Percentiles rank a stretch among this genome's conserved stretches.
These are phyloP conservation scores for Colletes latitarsis DNA, from an alignment of 1,140 invertebrate genomes.

Conservation along the genomic window DNA sequence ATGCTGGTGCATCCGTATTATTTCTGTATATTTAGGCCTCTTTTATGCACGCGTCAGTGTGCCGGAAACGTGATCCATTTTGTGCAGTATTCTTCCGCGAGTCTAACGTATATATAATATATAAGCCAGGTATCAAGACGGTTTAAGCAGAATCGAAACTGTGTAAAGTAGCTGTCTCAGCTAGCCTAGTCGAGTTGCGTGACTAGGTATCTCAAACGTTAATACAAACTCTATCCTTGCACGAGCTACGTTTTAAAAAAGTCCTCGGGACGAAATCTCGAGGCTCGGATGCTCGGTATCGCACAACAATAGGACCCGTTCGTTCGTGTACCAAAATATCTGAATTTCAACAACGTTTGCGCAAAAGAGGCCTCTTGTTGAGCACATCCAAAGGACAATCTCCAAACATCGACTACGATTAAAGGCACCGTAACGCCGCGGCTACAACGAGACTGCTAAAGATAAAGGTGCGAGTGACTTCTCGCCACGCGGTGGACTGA, in stretches of 20 bases:
- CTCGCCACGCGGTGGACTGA: slow-evolving; percentile 30
- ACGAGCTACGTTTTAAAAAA: too few species aligned
- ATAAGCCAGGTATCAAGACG: background rate
- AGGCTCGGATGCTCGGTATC: background rate
- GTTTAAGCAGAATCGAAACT: background rate
- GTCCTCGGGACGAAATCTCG: too few species aligned
- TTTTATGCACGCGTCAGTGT: background rate
- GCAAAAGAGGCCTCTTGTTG: background rate
- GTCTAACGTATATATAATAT: background rate
- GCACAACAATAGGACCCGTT: background rate
- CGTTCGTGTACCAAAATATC: background rate
- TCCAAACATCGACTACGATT: slow-evolving; percentile 14
- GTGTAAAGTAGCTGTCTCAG: background rate
- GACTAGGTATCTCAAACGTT: background rate
- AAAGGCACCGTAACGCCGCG: slow-evolving; percentile 12
- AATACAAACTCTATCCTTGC: too few species aligned
- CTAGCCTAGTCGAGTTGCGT: background rate
- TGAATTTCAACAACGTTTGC: slow-evolving; percentile 14
- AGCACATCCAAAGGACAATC: background rate
- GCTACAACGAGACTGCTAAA: slow-evolving; percentile 14
- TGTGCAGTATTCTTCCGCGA: background rate
- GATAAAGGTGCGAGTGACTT: background rate
- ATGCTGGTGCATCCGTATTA: background rate
- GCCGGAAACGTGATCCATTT: background rate
- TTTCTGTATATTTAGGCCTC: background rate